phyloP scores from a whole-genome alignment of 2,797 vertebrate genomes.

The Muscicapa striata region DNA sequence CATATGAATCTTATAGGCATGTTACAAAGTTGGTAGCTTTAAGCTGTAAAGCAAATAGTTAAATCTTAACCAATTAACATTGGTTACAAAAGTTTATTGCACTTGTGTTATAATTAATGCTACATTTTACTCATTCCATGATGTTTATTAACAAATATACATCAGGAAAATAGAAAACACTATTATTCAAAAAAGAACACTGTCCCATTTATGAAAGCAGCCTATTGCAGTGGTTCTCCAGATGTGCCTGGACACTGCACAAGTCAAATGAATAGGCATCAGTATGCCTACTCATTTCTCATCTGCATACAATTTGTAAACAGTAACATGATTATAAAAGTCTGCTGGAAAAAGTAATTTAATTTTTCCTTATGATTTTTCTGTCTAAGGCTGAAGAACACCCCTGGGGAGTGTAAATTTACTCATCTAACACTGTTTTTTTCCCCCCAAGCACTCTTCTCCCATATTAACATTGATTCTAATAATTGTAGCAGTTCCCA shows the following conservation, averaged over 20 bases:
- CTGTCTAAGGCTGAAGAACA: not conserved
- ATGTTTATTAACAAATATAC: not conserved
- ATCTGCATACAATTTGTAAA: not conserved
- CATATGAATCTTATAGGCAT: not conserved
- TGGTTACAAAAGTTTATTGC: not conserved
- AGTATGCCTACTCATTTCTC: not conserved
- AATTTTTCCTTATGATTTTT: not conserved
- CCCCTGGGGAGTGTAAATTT: not conserved
- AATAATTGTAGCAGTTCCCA: not conserved
- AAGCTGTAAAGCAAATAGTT: not conserved
- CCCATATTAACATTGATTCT: not conserved
- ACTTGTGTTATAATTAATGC: not conserved
- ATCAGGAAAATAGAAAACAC: not conserved
- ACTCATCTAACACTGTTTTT: not conserved
- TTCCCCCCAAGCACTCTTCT: not conserved
- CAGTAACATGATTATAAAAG: not conserved
- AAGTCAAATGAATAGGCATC: not conserved
- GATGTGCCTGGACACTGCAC: not conserved
- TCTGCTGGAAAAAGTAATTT: not conserved
- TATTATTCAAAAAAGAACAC: not conserved
- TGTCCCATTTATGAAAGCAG: not conserved
- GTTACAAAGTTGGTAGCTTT: not conserved
- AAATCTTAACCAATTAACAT: not conserved
- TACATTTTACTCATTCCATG: not conserved
- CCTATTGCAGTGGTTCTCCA: not conserved